Percentiles rank a stretch among this genome's conserved stretches.
Conservation (phyloP, 2,797 vertebrate species). For the Muraenolepis orangiensis region DNA sequence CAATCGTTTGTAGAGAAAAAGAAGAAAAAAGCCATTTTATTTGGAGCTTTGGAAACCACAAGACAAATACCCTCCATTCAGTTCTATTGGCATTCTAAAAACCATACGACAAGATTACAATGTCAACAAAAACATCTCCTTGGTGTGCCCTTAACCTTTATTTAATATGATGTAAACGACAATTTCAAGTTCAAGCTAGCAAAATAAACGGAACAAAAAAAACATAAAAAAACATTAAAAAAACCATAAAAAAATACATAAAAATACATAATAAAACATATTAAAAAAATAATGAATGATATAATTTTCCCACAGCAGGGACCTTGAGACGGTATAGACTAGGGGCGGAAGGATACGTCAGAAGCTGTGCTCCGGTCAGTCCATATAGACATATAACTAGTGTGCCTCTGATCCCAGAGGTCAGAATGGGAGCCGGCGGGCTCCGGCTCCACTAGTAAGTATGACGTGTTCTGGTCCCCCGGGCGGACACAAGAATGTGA, state of each 20-base stretch:
- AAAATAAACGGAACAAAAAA: background rate
- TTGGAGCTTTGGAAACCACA: background rate
- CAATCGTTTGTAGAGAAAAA: background rate
- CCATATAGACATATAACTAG: background rate
- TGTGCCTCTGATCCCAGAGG: background rate
- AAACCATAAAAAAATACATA: background rate
- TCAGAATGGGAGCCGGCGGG: background rate
- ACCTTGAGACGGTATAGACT: background rate
- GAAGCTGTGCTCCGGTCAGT: background rate
- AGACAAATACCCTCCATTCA: background rate
- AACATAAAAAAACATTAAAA: slow-evolving; percentile 19
- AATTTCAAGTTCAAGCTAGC: background rate
- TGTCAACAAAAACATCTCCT: background rate
- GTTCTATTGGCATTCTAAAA: background rate
- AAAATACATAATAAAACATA: slow-evolving; percentile 10
- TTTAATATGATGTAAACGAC: background rate
- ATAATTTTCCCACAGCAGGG: slow-evolving; percentile 1
- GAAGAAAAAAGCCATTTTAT: background rate
- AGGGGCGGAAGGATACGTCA: background rate
- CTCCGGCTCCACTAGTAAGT: background rate
- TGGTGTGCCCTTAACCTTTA: background rate
- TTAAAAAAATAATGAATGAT: slow-evolving; percentile 10
- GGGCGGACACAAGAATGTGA: slow-evolving; percentile 2
- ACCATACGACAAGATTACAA: background rate
- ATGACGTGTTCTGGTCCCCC: background rate